phyloP scores from a whole-genome alignment of 1,140 invertebrate species.

The Temnothorax longispinosus region DNA sequence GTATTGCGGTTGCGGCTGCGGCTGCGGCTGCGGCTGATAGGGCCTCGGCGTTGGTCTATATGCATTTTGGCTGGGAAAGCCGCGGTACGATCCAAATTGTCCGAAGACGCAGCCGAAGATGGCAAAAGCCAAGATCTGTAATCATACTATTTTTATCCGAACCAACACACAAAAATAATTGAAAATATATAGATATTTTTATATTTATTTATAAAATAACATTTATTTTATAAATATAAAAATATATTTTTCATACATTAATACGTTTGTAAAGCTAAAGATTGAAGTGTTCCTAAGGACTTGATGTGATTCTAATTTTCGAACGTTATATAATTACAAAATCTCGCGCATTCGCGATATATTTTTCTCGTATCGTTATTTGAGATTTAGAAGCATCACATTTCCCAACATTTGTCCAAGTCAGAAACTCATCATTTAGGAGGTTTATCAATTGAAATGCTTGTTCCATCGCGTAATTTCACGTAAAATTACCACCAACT shows the following conservation, averaged over 20 bases:
- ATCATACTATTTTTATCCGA: conserved; percentile 41
- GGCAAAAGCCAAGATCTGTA: conserved; percentile 79
- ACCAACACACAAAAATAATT: not conserved
- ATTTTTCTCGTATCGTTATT: not conserved
- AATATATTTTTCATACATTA: not conserved
- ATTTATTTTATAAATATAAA: not conserved
- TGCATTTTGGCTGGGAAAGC: conserved; percentile 74
- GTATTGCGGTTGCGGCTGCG: conserved; percentile 58
- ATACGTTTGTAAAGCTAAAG: not conserved
- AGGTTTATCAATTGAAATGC: not conserved
- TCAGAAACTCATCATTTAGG: not conserved
- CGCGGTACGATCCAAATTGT: conserved; percentile 76
- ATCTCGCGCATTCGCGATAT: not conserved
- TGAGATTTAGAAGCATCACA: not conserved
- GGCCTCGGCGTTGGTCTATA: conserved; percentile 74
- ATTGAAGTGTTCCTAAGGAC: not conserved
- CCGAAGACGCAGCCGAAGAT: conserved; percentile 77
- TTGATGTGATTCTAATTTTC: not conserved
- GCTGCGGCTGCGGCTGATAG: conserved; percentile 69
- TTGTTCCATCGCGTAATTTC: not conserved
- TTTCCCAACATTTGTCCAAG: not conserved
- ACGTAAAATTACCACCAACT: conserved; percentile 3
- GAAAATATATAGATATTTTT: not conserved
- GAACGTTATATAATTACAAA: not conserved
- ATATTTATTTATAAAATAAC: not conserved